Conservation (phyloP, 1,140 invertebrate species). For the Magallana angulata region DNA sequence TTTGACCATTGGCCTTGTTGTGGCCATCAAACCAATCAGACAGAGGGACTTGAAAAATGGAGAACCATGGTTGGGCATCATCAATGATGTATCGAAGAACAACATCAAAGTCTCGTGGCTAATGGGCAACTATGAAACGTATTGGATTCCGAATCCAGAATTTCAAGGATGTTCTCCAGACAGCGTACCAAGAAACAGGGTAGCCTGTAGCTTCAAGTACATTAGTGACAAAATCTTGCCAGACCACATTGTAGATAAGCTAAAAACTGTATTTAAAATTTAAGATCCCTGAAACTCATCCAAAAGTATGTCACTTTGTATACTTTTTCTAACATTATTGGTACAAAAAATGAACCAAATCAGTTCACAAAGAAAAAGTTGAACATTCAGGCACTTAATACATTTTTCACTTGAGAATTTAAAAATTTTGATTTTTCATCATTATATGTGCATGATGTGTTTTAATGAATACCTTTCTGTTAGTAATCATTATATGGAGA, state of each 20-base stretch:
- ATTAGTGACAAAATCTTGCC: not conserved
- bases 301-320: not conserved
- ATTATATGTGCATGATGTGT: too few relatives aligned
- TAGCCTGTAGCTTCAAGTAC: not conserved
- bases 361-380: too few relatives aligned
- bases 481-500: too few relatives aligned
- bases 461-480: too few relatives aligned
- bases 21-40: constrained; percentile 10
- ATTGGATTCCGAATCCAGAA: not conserved
- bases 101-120: not conserved
- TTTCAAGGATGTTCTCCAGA: not conserved
- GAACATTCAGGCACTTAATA: too few relatives aligned
- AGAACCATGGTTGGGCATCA: not conserved
- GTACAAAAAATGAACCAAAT: not conserved
- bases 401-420: too few relatives aligned
- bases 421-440: too few relatives aligned
- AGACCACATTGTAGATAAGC: not conserved
- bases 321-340: not conserved
- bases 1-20: not conserved
- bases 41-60: not conserved
- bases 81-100: not conserved
- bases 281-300: not conserved
- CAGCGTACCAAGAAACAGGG: not conserved
- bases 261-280: not conserved
- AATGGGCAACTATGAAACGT: not conserved